Percentiles rank a stretch among this genome's conserved stretches.
Conservation (phyloP, 2,888 invertebrate genomes). For the Xanthia togata region DNA sequence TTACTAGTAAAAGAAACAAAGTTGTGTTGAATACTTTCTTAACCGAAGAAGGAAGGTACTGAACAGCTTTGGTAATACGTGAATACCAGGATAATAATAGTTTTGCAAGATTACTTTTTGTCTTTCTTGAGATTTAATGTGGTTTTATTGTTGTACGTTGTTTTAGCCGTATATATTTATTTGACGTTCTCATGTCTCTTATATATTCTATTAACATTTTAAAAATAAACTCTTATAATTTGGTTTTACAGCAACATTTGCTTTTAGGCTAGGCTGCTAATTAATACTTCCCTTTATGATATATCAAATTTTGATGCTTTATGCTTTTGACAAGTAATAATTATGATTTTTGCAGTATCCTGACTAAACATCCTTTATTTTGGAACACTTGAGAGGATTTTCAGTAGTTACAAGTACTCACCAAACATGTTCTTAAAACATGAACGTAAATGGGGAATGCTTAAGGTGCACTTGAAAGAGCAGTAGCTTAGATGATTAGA, state of each 20-base stretch:
- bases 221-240: neutral
- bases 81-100: neutral
- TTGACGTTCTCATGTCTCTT: neutral
- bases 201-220: neutral
- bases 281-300: neutral
- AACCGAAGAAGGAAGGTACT: neutral
- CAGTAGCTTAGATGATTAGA: neutral
- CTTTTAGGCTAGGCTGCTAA: neutral
- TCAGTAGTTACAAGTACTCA: neutral
- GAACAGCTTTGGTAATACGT: neutral
- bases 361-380: neutral
- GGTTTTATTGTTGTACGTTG: neutral
- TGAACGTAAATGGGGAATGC: neutral
- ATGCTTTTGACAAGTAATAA: neutral
- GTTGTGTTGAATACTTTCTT: slow-evolving; percentile 26
- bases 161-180: neutral
- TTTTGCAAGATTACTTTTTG: neutral
- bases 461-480: neutral
- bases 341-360: neutral
- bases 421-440: neutral
- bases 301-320: neutral
- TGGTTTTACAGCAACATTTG: neutral
- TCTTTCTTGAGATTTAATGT: neutral
- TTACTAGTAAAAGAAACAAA: slow-evolving; percentile 18
- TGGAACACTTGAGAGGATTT: neutral